phyloP scores from a whole-genome alignment of 2,888 invertebrate genomes.

The Synergus gifuensis region DNA sequence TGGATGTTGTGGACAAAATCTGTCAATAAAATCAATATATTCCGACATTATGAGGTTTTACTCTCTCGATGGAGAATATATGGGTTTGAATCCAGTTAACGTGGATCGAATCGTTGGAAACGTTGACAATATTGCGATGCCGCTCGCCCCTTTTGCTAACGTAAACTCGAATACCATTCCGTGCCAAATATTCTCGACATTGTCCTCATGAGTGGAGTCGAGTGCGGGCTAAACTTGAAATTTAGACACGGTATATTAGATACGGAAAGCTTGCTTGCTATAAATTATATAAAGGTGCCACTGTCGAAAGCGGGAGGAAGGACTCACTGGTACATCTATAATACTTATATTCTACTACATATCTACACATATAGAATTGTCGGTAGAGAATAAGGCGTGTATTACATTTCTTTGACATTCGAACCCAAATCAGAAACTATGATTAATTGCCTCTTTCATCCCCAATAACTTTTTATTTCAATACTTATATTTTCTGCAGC shows the following conservation, averaged over 20 bases:
- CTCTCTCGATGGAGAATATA: not conserved
- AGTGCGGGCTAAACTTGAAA: constrained; percentile 59
- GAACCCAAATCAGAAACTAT: constrained; percentile 11
- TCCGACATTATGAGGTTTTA: constrained; percentile 10
- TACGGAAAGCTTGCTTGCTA: constrained; percentile 60
- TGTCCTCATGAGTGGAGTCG: constrained; percentile 67
- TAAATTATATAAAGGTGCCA: constrained; percentile 53
- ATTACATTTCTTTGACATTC: constrained; percentile 20
- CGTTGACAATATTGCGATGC: constrained; percentile 69
- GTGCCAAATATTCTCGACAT: constrained; percentile 67
- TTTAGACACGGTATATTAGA: constrained; percentile 74
- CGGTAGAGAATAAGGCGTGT: constrained; percentile 19
- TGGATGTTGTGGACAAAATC: not conserved
- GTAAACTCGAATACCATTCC: constrained; percentile 67
- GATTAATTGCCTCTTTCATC: constrained; percentile 7
- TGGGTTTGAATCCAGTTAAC: constrained; percentile 61
- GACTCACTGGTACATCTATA: not conserved
- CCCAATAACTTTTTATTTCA: not conserved
- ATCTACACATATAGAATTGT: not conserved
- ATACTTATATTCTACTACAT: not conserved
- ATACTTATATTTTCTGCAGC: not conserved
- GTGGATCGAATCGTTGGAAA: constrained; percentile 73
- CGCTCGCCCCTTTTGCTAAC: constrained; percentile 63
- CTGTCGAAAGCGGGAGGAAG: constrained; percentile 25
- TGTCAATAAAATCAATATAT: constrained; percentile 12